Conservation (phyloP, 2,888 invertebrate species). For the Eupithecia subumbrata region DNA sequence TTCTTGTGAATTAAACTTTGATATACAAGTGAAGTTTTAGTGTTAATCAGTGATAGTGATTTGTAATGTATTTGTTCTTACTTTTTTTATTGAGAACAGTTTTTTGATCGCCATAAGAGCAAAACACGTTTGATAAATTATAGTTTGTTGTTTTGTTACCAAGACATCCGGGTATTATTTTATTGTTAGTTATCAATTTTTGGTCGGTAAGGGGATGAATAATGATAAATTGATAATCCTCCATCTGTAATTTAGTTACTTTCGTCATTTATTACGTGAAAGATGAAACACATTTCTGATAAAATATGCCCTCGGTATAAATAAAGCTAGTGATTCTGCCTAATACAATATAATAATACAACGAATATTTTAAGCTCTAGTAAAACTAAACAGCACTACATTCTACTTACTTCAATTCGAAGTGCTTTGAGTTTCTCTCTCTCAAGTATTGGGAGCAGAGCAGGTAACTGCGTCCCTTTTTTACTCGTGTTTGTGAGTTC, state of each 20-base stretch:
- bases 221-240: constrained; percentile 42
- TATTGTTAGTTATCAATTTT: constrained; percentile 54
- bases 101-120: constrained; percentile 68
- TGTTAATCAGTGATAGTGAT: constrained; percentile 58
- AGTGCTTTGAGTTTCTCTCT: constrained; percentile 16
- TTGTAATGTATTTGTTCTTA: constrained; percentile 62
- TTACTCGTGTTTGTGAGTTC: constrained; percentile 62
- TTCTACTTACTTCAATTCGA: constrained; percentile 13
- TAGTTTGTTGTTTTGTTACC: constrained; percentile 79
- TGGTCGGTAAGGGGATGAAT: constrained; percentile 48
- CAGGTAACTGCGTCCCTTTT: constrained; percentile 78
- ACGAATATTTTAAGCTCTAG: neutral
- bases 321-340: neutral
- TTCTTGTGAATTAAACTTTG: constrained; percentile 66
- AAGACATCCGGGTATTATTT: constrained; percentile 75
- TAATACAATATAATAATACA: neutral
- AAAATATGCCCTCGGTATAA: neutral
- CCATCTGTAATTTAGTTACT: constrained; percentile 17
- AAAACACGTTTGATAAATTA: constrained; percentile 74
- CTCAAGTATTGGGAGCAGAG: constrained; percentile 55
- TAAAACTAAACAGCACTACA: neutral
- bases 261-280: constrained; percentile 12
- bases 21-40: constrained; percentile 60
- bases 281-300: constrained; percentile 54
- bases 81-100: constrained; percentile 53